Conservation (phyloP, 2,888 invertebrate genomes). For the Agrochola litura region DNA sequence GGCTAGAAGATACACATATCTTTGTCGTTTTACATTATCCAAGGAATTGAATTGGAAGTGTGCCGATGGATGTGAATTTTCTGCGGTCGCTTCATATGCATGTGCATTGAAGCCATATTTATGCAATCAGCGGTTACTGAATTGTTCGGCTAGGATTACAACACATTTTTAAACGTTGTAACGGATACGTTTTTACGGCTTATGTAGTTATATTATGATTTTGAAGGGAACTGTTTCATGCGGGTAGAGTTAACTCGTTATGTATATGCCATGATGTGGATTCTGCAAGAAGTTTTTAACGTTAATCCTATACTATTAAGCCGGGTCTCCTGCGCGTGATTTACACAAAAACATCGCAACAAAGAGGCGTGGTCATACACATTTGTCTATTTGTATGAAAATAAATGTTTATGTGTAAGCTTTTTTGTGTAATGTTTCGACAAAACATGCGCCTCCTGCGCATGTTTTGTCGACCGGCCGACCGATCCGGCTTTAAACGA, state of each 20-base stretch:
- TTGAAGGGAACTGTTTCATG: conserved; percentile 23
- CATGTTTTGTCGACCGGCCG: no score
- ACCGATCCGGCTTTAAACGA: no score
- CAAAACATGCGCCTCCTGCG: no score
- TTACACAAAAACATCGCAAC: no score
- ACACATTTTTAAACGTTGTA: conserved; percentile 71
- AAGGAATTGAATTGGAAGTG: conserved; percentile 83
- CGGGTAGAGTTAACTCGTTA: not conserved
- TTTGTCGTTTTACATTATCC: conserved; percentile 84
- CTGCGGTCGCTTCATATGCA: conserved; percentile 83
- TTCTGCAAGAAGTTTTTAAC: not conserved
- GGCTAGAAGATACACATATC: conserved; percentile 79
- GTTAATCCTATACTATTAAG: no score
- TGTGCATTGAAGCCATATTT: conserved; percentile 85
- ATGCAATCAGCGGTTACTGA: conserved; percentile 85
- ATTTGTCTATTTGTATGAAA: no score
- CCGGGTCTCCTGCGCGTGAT: no score
- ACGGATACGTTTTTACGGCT: conserved; percentile 59
- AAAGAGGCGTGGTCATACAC: no score
- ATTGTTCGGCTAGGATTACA: conserved; percentile 82
- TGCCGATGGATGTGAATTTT: conserved; percentile 83
- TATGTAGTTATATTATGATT: conserved; percentile 15
- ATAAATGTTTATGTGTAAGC: no score
- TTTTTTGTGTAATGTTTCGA: no score
- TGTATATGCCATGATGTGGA: not conserved